Conservation (phyloP, 2,797 vertebrate genomes). For the Peromyscus nudipes region DNA sequence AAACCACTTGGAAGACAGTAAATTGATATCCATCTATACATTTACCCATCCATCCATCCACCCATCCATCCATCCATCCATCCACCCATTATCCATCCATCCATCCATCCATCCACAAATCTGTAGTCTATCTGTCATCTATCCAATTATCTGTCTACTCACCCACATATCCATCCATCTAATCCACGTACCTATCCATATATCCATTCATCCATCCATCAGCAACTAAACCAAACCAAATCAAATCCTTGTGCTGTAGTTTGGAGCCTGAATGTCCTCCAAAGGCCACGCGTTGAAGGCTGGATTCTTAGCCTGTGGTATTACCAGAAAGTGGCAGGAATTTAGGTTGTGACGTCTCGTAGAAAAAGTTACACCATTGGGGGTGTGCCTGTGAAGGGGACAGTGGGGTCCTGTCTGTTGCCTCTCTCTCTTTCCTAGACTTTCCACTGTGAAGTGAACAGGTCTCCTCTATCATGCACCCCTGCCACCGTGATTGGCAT, state of each 20-base stretch:
- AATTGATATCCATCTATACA: neutral
- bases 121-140: neutral
- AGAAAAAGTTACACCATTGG: neutral
- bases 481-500: too few species aligned
- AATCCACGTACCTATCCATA: neutral
- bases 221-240: conserved; percentile 1
- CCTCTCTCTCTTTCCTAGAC: neutral
- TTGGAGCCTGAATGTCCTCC: neutral
- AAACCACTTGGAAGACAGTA: neutral
- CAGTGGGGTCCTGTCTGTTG: neutral
- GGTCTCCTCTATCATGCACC: neutral
- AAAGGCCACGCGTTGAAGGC: neutral
- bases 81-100: too few species aligned
- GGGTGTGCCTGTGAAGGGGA: neutral
- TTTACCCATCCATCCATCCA: too few species aligned
- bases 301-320: neutral
- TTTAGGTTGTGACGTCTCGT: neutral
- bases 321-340: neutral
- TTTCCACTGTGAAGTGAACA: neutral
- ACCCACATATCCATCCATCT: neutral
- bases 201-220: neutral
- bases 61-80: too few species aligned
- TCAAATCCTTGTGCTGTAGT: neutral
- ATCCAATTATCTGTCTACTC: neutral
- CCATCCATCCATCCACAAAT: neutral